Evolutionary conservation across 2,113 vertebrate species (phyloP).

Genomic region (Setophaga kirtlandii): DNA sequence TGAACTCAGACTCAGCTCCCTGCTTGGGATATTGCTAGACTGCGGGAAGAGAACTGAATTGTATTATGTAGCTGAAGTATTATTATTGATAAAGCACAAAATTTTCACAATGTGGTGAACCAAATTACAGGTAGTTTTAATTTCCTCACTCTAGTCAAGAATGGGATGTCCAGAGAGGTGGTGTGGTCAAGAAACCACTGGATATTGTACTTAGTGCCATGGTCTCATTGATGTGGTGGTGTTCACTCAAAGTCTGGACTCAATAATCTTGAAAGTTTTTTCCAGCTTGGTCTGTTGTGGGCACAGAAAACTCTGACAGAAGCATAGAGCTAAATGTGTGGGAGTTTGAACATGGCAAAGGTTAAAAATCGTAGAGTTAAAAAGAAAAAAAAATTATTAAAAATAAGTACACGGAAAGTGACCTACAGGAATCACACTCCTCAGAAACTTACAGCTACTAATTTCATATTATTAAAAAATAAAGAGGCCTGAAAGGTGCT

Average conservation of each 20-base stretch:
- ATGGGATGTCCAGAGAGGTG: not conserved
- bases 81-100: not conserved
- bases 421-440: not conserved
- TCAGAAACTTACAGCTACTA: rapidly evolving
- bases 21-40: not conserved
- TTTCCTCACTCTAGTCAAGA: not conserved
- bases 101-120: not conserved
- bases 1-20: not conserved
- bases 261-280: not conserved
- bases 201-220: not conserved
- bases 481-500: not conserved
- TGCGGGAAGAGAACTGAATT: not conserved
- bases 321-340: not conserved
- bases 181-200: not conserved
- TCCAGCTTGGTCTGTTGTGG: not conserved
- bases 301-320: not conserved
- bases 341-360: not conserved
- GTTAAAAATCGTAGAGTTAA: not conserved
- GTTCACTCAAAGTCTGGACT: not conserved
- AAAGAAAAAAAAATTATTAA: not conserved
- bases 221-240: not conserved
- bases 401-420: not conserved
- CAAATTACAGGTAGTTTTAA: not conserved
- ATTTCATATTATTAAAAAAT: not conserved
- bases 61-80: not conserved